Evolutionary conservation across 2,888 invertebrate species (phyloP).

Genomic region (Andrena haemorrhoa): DNA sequence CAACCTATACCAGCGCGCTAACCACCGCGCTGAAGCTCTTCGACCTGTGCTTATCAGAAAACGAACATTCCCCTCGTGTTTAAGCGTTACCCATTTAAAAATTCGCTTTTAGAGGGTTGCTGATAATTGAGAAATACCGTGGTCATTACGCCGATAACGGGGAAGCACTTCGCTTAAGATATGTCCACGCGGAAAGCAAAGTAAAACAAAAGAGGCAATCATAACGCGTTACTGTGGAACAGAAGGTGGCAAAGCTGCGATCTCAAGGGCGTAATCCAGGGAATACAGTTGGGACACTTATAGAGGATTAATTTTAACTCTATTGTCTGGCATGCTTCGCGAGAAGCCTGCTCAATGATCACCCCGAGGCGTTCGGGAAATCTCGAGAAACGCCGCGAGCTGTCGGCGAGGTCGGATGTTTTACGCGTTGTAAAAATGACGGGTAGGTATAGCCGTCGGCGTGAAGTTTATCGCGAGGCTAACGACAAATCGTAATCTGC

Average conservation of each 20-base stretch:
- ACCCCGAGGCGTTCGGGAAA: not conserved
- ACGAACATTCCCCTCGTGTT: constrained; percentile 10
- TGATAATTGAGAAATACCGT: too few species aligned
- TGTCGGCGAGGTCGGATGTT: constrained; percentile 57
- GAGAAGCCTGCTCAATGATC: too few species aligned
- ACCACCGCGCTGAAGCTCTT: not conserved
- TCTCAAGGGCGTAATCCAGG: too few species aligned
- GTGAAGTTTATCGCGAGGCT: constrained; percentile 83
- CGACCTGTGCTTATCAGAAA: constrained; percentile 10
- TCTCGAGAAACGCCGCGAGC: not conserved
- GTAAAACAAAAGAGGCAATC: too few species aligned
- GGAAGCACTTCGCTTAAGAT: too few species aligned
- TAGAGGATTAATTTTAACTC: too few species aligned
- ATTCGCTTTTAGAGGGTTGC: not conserved
- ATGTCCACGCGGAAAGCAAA: too few species aligned
- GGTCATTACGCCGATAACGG: too few species aligned
- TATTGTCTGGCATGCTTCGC: too few species aligned
- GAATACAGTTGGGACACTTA: too few species aligned
- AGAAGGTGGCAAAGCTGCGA: too few species aligned
- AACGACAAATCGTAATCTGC: constrained; percentile 83
- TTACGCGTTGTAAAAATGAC: constrained; percentile 78
- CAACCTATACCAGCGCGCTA: constrained; percentile 3
- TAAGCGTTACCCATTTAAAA: not conserved
- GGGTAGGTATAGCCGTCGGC: constrained; percentile 81
- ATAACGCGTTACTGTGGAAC: too few species aligned